A percentile compares a stretch with the other conserved stretches of the same genome.
Evolutionary conservation across 2,797 vertebrate genomes (phyloP).

Genomic region (Phalloptychus januarius): DNA sequence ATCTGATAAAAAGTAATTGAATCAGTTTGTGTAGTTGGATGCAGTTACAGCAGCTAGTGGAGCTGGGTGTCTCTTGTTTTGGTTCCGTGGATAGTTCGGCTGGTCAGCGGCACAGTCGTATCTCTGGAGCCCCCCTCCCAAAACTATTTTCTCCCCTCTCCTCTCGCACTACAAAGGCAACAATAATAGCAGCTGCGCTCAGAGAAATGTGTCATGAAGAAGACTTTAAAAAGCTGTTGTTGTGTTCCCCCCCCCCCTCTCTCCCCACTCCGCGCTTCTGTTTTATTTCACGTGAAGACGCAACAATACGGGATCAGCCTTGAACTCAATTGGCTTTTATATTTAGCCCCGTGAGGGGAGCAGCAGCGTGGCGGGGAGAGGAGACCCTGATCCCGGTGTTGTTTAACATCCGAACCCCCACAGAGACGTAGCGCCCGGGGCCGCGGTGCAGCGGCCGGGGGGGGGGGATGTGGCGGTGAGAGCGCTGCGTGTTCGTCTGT

Average conservation of each 20-base stretch:
- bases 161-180: conserved; percentile 57
- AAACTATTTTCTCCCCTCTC: conserved; percentile 26
- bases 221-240: conserved; percentile 8
- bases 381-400: conserved; percentile 47
- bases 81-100: conserved; percentile 23
- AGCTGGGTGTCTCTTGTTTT: conserved; percentile 22
- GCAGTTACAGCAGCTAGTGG: background rate
- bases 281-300: conserved; percentile 56
- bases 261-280: conserved; percentile 18
- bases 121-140: conserved; percentile 22
- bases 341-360: conserved; percentile 66
- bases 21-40: background rate
- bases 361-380: conserved; percentile 31
- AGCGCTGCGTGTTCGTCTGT: conserved; percentile 35
- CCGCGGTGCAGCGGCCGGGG: conserved; percentile 8
- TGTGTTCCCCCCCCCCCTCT: too few relatives aligned
- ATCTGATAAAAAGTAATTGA: background rate
- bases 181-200: conserved; percentile 76
- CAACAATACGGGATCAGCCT: conserved; percentile 61
- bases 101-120: conserved; percentile 74
- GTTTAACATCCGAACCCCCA: conserved; percentile 38
- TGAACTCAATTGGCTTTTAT: conserved; percentile 72
- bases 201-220: conserved; percentile 43
- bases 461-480: conserved; percentile 52
- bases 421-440: background rate